These are phyloP conservation scores for Aphodius granarius DNA, from an alignment of 2,888 invertebrate species.

Conservation along the genomic window DNA sequence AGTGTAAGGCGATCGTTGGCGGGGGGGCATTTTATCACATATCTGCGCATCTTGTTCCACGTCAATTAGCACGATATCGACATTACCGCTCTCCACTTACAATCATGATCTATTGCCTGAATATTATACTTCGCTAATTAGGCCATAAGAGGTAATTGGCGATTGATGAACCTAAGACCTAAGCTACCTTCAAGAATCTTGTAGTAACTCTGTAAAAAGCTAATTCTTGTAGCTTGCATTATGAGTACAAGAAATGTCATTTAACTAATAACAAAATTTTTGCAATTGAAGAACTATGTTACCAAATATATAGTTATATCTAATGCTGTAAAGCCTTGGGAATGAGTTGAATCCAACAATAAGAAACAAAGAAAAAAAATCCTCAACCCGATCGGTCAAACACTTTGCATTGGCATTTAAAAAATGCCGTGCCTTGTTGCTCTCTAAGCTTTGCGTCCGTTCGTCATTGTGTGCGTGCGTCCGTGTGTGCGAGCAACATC, in stretches of 20 bases:
- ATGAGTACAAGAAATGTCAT: too few relatives aligned
- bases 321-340: background rate
- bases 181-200: too few relatives aligned
- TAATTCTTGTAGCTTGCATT: too few relatives aligned
- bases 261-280: too few relatives aligned
- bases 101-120: background rate
- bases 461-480: conserved; percentile 18
- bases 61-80: background rate
- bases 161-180: too few relatives aligned
- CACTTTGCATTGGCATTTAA: conserved; percentile 49
- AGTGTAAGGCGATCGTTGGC: conserved; percentile 1
- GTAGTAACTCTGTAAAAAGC: too few relatives aligned
- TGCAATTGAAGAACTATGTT: too few relatives aligned
- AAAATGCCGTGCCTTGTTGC: conserved; percentile 46
- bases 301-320: too few relatives aligned
- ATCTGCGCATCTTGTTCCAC: background rate
- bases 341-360: background rate
- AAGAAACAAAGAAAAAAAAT: background rate
- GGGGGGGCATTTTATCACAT: background rate
- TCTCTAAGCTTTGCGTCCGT: conserved; percentile 18
- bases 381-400: conserved; percentile 24
- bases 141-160: background rate
- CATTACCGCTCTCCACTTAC: background rate
- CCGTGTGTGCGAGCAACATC: conserved; percentile 22
- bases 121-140: background rate